Evolutionary conservation across 2,113 vertebrate genomes (phyloP), one percentile per base, ranked within the genome.

Genomic region (Nannobrachium achirus): DNA sequence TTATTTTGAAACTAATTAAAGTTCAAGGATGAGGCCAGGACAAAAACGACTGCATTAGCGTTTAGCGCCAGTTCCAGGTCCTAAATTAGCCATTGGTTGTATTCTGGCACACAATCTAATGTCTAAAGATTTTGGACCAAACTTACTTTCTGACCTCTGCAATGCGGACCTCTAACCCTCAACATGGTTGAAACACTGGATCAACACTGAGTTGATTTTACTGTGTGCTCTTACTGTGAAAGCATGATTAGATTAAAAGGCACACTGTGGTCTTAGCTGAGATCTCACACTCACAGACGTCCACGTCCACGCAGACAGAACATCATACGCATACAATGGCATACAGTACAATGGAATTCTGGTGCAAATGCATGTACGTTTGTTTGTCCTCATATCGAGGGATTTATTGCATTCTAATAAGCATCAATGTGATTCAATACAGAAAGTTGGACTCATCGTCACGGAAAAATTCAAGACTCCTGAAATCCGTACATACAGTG

Each of bases 381-480:
- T 76, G 60, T 41, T 73, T 57, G 4, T 58, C 86, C 86, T 89
- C 86, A 89, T 80, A 88, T 87, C 88, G 87, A 89, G 89, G 86
- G 76, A 87, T 87, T 89, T 88, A 91, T 90, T 91, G 58, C 64
- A 80, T 72, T 79, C 76, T 75, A 78, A 73, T 63, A 79, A 73
- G 80, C 84, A 89, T 90, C 87, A 90, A 90, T 90, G 82, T 89
- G 87, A 91, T 89, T 88, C 80, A 76, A 82, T 76, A 84, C 80
- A 90, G 75, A n/a, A 56, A 57, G 53, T 60, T 8, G 53, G 15
- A 52, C 64, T 45, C 6, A 15, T 71, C 79, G 78, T 76, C 75
- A 80, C 60, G 71, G 15, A 76, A 70, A 33, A 76, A 72, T 83
- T 77, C 69, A 79, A 79, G 76, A 83, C 79, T 86, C 71, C 41